Base-by-base conservation (phyloP, 2,888 invertebrate species). In the Eulithis prunata region DNA sequence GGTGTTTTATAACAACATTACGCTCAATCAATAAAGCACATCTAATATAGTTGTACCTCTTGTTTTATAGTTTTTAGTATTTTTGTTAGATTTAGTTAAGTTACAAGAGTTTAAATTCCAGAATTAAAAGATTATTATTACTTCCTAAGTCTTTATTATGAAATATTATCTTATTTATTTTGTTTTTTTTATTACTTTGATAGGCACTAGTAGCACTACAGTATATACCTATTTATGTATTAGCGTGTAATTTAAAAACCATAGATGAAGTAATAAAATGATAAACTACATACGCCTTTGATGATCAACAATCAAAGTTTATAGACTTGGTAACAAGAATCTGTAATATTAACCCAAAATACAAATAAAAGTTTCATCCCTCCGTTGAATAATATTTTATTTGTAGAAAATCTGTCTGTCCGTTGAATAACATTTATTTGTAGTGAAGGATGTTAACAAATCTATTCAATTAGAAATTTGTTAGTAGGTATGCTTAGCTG, bases 71-170 rank as follows among this genome's bases (percentile, higher is more conserved):
- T 73, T 75, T 78, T 77, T 78, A 86, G 79, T 82, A 83, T 83
- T 83, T 78, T 89, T 88, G 88, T 91, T 90, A 87, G 86, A 82
- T 82, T 85, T 89, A 90, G 82, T 90, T 89, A 87, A 84, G 85
- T 83, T 83, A 80, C 75, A 84, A 90, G 88, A 89, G 86, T 89
- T 88, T 90, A 86, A 86, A 82, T 83, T 83, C 89, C 90, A 90
- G 88, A 90, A 90, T 88, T 78, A 86, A 86, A 77, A 88, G 90
- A 91, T 32, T 91, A 91, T 91, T 90, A 91, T 85, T 90, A 87
- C 80, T 84, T 84, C 21, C 78, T 81, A 83, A 84, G 69, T 74
- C 76, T 85, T 78, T 75, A 75, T 80, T 82, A 82, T 79, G 77
- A 76, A 74, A 81, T 81, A 84, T 71, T 81, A 84, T 71, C 61